Conservation (phyloP, 2,888 invertebrate species). For the Brenthis hecate region DNA sequence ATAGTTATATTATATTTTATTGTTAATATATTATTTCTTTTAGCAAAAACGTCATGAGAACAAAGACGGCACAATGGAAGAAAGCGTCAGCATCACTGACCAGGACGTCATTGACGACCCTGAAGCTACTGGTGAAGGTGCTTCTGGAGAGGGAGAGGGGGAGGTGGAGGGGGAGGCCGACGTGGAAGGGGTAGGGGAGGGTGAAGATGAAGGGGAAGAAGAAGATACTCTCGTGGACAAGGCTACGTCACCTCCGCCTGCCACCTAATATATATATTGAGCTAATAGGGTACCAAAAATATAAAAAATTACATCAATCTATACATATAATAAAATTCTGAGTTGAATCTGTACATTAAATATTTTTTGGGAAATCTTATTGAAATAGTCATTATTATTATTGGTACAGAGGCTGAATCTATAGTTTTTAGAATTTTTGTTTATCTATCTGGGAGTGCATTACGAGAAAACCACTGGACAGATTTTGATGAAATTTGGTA, state of each 20-base stretch:
- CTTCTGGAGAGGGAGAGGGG: slow-evolving; percentile 49
- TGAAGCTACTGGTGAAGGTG: slow-evolving; percentile 48
- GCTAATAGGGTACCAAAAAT: no score
- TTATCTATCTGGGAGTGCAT: no score
- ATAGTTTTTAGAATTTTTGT: no score
- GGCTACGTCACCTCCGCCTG: slow-evolving; percentile 79
- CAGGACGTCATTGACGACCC: slow-evolving; percentile 52
- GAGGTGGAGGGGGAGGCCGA: slow-evolving; percentile 57
- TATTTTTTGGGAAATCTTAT: no score
- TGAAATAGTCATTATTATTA: no score
- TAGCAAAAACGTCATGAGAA: slow-evolving; percentile 65
- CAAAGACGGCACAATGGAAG: slow-evolving; percentile 61
- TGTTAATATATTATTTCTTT: slow-evolving; percentile 14
- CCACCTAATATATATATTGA: slow-evolving; percentile 36
- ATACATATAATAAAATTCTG: no score
- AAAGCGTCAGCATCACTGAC: slow-evolving; percentile 47
- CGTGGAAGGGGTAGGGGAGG: slow-evolving; percentile 51
- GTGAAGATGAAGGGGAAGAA: slow-evolving; percentile 50
- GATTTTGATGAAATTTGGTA: no score
- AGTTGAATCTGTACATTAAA: no score
- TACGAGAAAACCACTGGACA: no score
- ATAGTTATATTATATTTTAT: background rate
- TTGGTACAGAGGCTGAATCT: no score
- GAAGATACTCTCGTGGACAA: slow-evolving; percentile 65
- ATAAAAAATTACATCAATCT: no score